Percentiles rank a stretch among this genome's conserved stretches.
These are phyloP conservation scores for Rafetus swinhoei DNA, from an alignment of 2,113 vertebrate species.

Conservation along the genomic window DNA sequence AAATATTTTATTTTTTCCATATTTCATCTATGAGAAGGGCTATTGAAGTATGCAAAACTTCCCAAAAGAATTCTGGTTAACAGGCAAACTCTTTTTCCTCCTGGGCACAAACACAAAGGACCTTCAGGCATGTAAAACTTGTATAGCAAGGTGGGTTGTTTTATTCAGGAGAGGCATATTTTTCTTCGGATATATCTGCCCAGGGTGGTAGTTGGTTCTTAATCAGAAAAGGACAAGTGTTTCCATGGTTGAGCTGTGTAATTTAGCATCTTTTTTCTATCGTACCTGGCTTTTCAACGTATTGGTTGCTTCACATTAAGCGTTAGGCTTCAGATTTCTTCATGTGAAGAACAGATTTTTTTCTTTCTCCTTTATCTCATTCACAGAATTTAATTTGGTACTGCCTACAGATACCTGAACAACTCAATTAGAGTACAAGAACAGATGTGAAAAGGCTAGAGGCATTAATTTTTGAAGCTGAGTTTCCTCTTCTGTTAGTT, in stretches of 20 bases:
- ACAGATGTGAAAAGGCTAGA: conserved; percentile 16
- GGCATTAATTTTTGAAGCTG: neutral
- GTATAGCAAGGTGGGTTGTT: neutral
- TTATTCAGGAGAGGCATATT: neutral
- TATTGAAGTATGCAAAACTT: conserved; percentile 1
- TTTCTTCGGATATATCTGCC: neutral
- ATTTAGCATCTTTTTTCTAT: neutral
- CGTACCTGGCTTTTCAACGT: conserved; percentile 12
- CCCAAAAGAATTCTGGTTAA: neutral
- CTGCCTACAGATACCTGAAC: neutral
- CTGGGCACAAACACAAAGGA: neutral
- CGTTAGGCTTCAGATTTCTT: conserved; percentile 25
- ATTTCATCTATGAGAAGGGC: conserved; percentile 5
- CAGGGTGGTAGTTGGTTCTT: neutral
- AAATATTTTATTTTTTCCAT: neutral
- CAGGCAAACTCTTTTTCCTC: neutral
- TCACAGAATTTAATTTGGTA: neutral
- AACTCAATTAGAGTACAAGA: neutral
- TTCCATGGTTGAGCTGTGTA: neutral
- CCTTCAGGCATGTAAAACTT: neutral
- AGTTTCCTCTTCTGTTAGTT: conserved; percentile 36
- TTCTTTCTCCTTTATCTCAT: neutral
- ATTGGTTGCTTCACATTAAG: neutral
- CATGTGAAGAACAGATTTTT: neutral
- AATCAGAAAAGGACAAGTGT: neutral